A percentile compares a stretch with the other conserved stretches of the same genome.
phyloP scores from a whole-genome alignment of 2,113 vertebrate species.

The Gorsachius goisagi region DNA sequence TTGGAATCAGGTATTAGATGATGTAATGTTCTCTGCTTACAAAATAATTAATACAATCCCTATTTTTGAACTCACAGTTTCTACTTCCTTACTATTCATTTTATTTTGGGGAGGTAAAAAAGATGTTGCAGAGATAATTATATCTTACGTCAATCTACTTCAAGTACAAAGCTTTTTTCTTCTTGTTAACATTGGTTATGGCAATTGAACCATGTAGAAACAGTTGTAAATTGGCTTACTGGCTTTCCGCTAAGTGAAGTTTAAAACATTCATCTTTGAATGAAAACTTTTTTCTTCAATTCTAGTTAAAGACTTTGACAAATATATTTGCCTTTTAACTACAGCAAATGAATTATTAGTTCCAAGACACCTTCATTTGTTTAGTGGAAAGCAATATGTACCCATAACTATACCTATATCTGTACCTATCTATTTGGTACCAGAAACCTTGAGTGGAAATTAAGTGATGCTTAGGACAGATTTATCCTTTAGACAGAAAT shows the following conservation, averaged over 20 bases:
- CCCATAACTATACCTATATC: neutral
- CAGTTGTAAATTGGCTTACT: neutral
- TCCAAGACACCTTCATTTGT: neutral
- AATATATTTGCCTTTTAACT: constrained; percentile 20
- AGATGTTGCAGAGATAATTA: neutral
- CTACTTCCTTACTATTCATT: neutral
- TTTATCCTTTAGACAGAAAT: constrained; percentile 27
- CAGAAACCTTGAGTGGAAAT: neutral
- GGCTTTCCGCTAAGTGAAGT: constrained; percentile 1
- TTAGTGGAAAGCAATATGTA: neutral
- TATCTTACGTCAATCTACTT: neutral
- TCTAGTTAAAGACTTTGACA: constrained; percentile 18
- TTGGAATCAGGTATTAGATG: neutral
- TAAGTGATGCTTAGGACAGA: neutral
- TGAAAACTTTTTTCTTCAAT: neutral
- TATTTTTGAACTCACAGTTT: neutral
- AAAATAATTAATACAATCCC: neutral
- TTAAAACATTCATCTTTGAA: constrained; percentile 5
- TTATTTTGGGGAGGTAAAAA: neutral
- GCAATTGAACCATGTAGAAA: constrained; percentile 8
- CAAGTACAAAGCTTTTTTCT: neutral
- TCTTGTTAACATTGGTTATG: neutral
- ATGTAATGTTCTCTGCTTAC: neutral
- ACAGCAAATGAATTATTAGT: constrained; percentile 24
- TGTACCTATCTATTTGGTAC: neutral